Evolutionary conservation across 2,797 vertebrate genomes (phyloP).

Genomic region (Acomys russatus): DNA sequence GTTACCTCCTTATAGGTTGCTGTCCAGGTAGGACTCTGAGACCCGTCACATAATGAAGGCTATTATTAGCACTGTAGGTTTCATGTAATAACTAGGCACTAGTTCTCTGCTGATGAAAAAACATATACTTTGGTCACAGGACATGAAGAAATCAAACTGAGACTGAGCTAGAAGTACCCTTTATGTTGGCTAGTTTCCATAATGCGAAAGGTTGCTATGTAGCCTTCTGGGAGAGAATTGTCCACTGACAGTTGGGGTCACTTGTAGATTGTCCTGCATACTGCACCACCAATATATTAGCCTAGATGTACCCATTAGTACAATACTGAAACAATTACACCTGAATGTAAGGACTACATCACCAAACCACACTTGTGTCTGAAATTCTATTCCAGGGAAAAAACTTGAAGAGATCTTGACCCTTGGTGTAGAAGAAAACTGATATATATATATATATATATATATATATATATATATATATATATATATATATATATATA

Average conservation of each 20-base stretch:
- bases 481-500: too few relatives aligned
- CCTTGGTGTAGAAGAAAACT: neutral
- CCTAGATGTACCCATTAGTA: neutral
- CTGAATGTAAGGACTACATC: neutral
- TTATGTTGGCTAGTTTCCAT: neutral
- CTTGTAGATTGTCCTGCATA: neutral
- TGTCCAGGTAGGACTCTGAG: neutral
- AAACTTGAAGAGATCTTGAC: neutral
- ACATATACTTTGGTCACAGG: neutral
- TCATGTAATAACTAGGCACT: neutral
- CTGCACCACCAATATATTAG: neutral
- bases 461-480: too few relatives aligned
- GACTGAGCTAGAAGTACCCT: neutral
- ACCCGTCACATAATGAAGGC: neutral
- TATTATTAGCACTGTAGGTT: neutral
- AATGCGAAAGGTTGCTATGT: neutral
- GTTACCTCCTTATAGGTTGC: neutral
- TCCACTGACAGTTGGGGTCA: too few relatives aligned
- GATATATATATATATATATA: too few relatives aligned
- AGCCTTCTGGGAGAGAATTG: neutral
- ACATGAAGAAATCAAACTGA: neutral
- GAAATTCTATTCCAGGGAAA: neutral
- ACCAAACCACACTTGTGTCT: neutral
- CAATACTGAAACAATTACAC: neutral
- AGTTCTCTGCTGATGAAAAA: neutral